These are phyloP conservation scores for Anseranas semipalmata DNA, from an alignment of 2,113 vertebrate species.

Conservation along the genomic window DNA sequence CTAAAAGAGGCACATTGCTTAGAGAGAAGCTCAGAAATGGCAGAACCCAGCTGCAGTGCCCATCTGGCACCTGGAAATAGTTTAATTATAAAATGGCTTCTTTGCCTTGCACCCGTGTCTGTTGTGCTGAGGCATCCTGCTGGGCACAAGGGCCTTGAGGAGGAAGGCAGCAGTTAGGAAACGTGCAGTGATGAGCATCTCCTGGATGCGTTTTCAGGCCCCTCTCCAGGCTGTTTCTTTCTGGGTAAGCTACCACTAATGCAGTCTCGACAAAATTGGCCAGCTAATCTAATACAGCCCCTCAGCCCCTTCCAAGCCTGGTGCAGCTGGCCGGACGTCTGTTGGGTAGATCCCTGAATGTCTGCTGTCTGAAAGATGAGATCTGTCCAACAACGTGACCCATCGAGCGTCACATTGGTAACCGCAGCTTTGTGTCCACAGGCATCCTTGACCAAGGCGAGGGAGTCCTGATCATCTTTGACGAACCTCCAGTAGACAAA, in stretches of 20 bases:
- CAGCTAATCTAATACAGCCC: not conserved
- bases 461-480: slow-evolving; percentile 97
- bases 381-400: rapidly evolving
- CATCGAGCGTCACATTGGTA: not conserved
- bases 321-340: rapidly evolving
- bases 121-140: not conserved
- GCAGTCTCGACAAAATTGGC: not conserved
- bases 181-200: not conserved
- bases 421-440: slow-evolving; percentile 52
- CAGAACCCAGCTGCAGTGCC: not conserved
- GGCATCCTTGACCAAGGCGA: slow-evolving; percentile 99
- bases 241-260: not conserved
- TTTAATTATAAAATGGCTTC: not conserved
- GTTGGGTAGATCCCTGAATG: not conserved
- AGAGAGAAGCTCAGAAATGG: not conserved
- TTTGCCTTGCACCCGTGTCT: not conserved
- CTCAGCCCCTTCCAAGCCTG: not conserved
- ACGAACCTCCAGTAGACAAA: slow-evolving; percentile 98
- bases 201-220: not conserved
- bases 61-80: not conserved
- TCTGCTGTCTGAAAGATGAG: not conserved
- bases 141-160: not conserved
- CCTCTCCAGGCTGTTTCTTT: rapidly evolving
- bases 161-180: not conserved
- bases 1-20: rapidly evolving